These are phyloP conservation scores for Lamprologus tigripictilis DNA, from an alignment of 2,113 vertebrate genomes.

Conservation along the genomic window DNA sequence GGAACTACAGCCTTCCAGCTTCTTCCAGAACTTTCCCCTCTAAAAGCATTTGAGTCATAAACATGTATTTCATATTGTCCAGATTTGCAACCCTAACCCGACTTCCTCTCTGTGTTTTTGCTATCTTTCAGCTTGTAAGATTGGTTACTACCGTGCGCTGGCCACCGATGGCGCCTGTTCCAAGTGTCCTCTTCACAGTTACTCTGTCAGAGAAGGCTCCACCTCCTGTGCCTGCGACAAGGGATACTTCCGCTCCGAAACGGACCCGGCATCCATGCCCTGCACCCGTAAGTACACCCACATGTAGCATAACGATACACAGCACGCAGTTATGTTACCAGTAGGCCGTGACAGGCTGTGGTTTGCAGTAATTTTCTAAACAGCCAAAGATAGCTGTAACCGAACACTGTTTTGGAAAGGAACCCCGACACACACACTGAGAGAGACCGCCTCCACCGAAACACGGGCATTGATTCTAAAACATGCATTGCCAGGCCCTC, in stretches of 20 bases:
- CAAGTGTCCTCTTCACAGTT: constrained; percentile 94
- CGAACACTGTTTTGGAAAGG: not conserved
- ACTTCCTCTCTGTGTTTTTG: not conserved
- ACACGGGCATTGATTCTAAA: not conserved
- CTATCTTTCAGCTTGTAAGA: constrained; percentile 84
- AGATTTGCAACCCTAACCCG: not conserved
- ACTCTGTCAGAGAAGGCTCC: constrained; percentile 89
- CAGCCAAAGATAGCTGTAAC: not conserved
- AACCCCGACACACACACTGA: not conserved
- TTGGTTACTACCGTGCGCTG: constrained; percentile 91
- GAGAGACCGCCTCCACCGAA: not conserved
- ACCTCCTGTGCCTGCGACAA: constrained; percentile 92
- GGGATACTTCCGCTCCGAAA: constrained; percentile 89
- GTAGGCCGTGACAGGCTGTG: not conserved
- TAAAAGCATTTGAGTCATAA: not conserved
- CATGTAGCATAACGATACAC: not conserved
- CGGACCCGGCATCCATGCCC: constrained; percentile 87
- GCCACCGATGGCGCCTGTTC: constrained; percentile 84
- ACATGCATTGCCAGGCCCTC: not conserved
- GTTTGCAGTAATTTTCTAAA: not conserved
- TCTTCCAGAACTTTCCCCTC: not conserved
- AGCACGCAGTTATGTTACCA: not conserved
- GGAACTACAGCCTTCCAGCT: not conserved
- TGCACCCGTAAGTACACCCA: constrained; percentile 86
- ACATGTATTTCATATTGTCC: not conserved